Evolutionary conservation across 2,113 vertebrate genomes (phyloP), one percentile per base, ranked within the genome.

Genomic region (Galemys pyrenaicus): DNA sequence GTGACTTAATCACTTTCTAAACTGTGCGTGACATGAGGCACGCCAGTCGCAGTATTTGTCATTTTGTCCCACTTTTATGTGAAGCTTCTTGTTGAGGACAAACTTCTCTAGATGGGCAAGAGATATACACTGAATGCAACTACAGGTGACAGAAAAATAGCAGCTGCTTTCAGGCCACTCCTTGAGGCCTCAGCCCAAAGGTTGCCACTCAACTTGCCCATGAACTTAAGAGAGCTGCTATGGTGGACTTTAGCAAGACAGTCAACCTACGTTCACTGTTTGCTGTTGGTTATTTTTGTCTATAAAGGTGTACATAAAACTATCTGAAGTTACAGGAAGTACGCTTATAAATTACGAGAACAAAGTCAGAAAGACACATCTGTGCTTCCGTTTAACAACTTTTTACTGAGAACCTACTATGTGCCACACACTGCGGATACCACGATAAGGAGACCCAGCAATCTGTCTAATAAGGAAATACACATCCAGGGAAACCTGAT

Each of bases 1-100:
- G 4, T 86, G 89, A 90, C 84, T 96, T 75, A 60, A 70, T 95
- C 68, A 64, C 75, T 95, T 96, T 94, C 39, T 89, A 92, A 96
- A 93, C 67, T 39, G 75, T 44, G 89, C 58, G 89, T 58, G 79
- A 89, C 58, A 92, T 1, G 3, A 83, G 19, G 24, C 65, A 80
- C 37, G 16, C 2, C 3, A 92, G 28, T 90, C 51, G 87, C 22
- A 60, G 37, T 68, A 85, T 37, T 93, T 94, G 67, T 89, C 28
- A 49, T 65, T 92, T 95, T 88, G 13, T 67, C 51, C 49, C 19
- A 80, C 87, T 94, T 86, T 68, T 54, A 87, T 77, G 70, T 87
- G 62, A 64, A 64, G 64, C 56, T 85, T 70, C 16, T 37, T 58
- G 41, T 5, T 64, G 35, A 58, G 77, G 75, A 84, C 41, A 64